These are phyloP conservation scores for Apodemus sylvaticus DNA, from an alignment of 2,113 vertebrate species.

Conservation along the genomic window DNA sequence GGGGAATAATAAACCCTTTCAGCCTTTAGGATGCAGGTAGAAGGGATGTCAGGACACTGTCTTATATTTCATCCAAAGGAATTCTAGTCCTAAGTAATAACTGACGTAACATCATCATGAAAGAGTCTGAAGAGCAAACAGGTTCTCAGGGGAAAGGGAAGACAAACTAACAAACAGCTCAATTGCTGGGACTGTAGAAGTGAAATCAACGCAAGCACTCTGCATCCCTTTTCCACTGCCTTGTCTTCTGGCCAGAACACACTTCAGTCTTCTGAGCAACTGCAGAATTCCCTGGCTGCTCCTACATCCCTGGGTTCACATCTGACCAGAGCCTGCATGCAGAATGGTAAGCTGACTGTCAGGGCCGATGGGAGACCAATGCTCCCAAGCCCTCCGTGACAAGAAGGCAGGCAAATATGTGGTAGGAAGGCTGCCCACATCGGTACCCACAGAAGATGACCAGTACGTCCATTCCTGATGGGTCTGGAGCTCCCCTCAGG, in stretches of 20 bases:
- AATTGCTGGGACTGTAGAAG: background rate
- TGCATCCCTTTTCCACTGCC: background rate
- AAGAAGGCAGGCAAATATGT: background rate
- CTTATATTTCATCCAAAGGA: background rate
- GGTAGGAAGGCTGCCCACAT: background rate
- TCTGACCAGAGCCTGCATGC: background rate
- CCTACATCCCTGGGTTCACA: background rate
- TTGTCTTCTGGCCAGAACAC: background rate
- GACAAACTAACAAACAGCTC: background rate
- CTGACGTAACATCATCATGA: background rate
- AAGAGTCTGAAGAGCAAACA: background rate
- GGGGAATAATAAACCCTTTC: background rate
- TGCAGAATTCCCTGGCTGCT: background rate
- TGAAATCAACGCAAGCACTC: background rate
- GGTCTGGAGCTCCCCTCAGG: background rate
- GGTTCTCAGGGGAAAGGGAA: background rate
- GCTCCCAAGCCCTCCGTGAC: background rate
- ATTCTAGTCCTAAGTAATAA: slow-evolving; percentile 14
- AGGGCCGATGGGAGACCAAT: background rate
- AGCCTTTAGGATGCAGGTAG: background rate
- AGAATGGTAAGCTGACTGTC: background rate
- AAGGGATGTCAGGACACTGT: slow-evolving; percentile 8
- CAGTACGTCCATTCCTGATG: background rate
- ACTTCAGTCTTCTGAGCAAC: background rate
- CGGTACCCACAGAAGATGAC: background rate